Evolutionary conservation across 2,888 invertebrate genomes (phyloP), one percentile per base, ranked within the genome.

Genomic region (Noctuana brunneofusca): DNA sequence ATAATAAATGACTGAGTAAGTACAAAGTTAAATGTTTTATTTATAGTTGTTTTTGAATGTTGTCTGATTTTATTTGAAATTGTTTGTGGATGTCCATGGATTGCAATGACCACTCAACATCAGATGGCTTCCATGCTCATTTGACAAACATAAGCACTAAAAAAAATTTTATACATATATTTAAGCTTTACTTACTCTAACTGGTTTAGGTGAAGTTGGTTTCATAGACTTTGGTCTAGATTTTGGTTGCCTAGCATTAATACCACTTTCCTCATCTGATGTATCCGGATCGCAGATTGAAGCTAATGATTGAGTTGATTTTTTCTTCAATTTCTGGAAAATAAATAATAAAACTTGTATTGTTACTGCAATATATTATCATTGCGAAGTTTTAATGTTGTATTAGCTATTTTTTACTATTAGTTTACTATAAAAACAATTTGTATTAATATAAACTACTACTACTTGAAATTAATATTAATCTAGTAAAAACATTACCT

Each of bases 251-350:
- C 41, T 66, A 20, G 30, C 22, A 24, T 54, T 62, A 68, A 20
- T 49, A 64, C 22, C 66, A 9, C 35, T 70, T 49, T 87, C 88
- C 68, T 92, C 90, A 72, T 89, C 92, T 56, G 93, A 93, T 64
- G 92, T 92, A 65, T 93, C 93, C 6, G 93, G 89, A 75, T 93
- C 93, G 83, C 91, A 93, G 50, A 93, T 77, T 16, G 87, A 83
- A 62, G 86, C 73, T 65, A 87, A 81, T 20, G 79, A 72, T 12
- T 76, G 53, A 24, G 59, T 64, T 60, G 80, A 75, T 48, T 74
- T 81, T 54, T 79, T 81, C 53, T 79, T 83, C 0, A 83, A 78
- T 76, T 78, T 82, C 87, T 87, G 72, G n/a, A 75, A 76, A 58
- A 43, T 57, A 62, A 32, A 32, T 52, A 27, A 32, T 27, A 8